Evolutionary conservation across 2,113 vertebrate genomes (phyloP), one percentile per base, ranked within the genome.

Genomic region (Platichthys flesus): DNA sequence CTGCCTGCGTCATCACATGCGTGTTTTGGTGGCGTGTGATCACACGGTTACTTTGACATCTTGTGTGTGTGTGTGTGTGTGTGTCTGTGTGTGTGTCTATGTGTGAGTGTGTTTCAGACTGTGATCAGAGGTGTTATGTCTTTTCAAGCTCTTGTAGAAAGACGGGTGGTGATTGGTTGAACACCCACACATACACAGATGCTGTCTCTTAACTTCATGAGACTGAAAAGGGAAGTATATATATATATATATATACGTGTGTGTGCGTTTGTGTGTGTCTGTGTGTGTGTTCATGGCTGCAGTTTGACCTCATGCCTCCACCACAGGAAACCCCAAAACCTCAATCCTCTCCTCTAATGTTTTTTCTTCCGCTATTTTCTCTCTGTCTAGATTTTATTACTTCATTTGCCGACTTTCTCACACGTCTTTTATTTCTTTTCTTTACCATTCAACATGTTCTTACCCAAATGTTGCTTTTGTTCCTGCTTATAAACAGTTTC

Each of bases 251-350:
- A 24, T 24, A 24, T 24, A 24, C 24, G 2, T 2, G 28, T 28
- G 28, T 63, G 59, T 31, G 18, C 35, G 47, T 51, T 4, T 51
- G 14, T 26, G 28, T 62, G 35, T 40, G 37, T 63, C 52, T 31
- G 18, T 49, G n/a, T 40, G 56, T n/a, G 35, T 37, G 40, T 26
- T 24, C 55, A 73, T 61, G 73, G 74, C 63, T 81, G 28, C n/a
- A 37, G 62, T 35, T 47, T 75, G 73, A 79, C 81, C 73, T 75
- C 80, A 59, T 0, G 20, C 69, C 52, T 77, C 63, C 37, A 54
- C 74, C 68, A 80, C 76, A 82, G 81, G 81, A 87, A 90, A 83
- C 67, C 71, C 74, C 51, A n/a, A 62, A 79, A 76, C 79, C 82
- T 6, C 79, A 45, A 4, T 63, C 78, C 42, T 74, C 68, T 74